Conservation (phyloP, 1,140 invertebrate species). For the Hestina assimilis region DNA sequence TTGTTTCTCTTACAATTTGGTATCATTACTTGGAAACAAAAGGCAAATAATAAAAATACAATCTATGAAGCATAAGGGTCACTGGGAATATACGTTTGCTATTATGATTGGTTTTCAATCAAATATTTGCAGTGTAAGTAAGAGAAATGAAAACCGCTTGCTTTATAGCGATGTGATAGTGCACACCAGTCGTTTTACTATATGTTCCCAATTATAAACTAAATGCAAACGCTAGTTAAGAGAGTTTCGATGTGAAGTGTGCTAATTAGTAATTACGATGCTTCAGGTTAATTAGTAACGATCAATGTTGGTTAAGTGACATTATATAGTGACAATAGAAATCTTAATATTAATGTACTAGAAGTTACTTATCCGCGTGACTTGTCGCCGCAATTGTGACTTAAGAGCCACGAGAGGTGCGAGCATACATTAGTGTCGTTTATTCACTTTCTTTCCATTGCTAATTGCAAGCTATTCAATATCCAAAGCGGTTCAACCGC, state of each 20-base stretch:
- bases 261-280: neutral
- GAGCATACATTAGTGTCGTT: no score
- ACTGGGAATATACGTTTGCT: neutral
- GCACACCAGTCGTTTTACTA: neutral
- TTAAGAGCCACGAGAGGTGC: no score
- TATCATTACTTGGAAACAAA: no score
- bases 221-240: neutral
- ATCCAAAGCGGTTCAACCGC: no score
- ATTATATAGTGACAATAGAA: neutral
- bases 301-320: neutral
- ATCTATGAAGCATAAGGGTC: neutral
- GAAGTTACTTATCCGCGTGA: no score
- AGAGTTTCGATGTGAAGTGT: neutral
- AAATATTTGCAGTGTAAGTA: conserved; percentile 11
- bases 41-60: neutral
- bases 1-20: no score
- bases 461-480: no score
- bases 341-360: no score
- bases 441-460: no score
- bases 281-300: neutral
- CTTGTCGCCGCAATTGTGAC: no score
- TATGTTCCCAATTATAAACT: neutral
- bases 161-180: conserved; percentile 7
- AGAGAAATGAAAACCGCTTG: conserved; percentile 11
- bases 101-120: conserved; percentile 12